Conservation (phyloP, 2,888 invertebrate species). For the Pristionchus fissidentatus region DNA sequence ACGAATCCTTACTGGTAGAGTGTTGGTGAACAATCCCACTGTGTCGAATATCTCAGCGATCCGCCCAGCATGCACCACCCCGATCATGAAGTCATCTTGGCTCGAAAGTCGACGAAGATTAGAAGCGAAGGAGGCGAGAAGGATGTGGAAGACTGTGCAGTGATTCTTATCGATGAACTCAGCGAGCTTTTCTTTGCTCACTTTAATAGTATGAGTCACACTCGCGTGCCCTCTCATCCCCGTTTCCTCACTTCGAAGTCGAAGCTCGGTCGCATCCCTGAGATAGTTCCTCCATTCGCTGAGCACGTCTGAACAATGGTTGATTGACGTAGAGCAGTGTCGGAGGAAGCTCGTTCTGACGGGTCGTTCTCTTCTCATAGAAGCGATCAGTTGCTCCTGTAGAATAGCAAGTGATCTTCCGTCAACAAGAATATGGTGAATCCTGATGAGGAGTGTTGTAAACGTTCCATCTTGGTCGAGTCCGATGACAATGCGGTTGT, state of each 20-base stretch:
- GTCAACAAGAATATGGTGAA: constrained; percentile 38
- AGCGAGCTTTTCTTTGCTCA: neutral
- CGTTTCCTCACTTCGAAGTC: neutral
- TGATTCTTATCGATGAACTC: neutral
- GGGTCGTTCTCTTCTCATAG: neutral
- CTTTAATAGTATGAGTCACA: neutral
- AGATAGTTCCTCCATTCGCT: neutral
- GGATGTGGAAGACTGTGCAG: constrained; percentile 47
- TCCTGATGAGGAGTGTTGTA: neutral
- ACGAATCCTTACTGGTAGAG: constrained; percentile 53
- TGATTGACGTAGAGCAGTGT: neutral
- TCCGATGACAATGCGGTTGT: neutral
- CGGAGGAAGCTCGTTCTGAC: neutral
- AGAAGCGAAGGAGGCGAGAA: constrained; percentile 50
- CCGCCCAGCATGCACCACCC: constrained; percentile 64
- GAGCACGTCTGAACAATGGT: neutral
- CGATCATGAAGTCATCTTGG: constrained; percentile 53
- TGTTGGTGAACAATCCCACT: constrained; percentile 67
- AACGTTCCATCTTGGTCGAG: neutral
- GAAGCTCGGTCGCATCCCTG: neutral
- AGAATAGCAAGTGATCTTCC: constrained; percentile 28
- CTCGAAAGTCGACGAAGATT: constrained; percentile 46
- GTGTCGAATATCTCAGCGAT: constrained; percentile 50
- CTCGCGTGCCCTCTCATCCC: neutral
- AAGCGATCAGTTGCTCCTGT: neutral